Conservation (phyloP, 1,140 invertebrate species). For the Caenorhabditis briggsae region DNA sequence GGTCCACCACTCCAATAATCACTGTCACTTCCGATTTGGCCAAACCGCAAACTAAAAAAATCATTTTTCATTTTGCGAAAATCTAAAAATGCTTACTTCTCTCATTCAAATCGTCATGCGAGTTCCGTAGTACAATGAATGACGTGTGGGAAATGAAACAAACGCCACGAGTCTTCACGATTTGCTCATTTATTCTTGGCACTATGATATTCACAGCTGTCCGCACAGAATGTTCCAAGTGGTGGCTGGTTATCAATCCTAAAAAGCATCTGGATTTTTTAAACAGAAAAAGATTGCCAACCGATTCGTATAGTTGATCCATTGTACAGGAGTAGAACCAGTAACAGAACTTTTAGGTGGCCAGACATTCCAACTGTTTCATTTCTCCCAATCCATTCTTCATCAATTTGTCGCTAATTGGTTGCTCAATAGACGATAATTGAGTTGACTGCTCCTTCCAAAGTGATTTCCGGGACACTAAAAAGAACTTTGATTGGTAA, state of each 20-base stretch:
- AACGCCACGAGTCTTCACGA: slow-evolving; percentile 17
- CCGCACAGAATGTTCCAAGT: slow-evolving; percentile 32
- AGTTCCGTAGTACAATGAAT: not conserved
- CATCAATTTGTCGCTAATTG: slow-evolving; percentile 18
- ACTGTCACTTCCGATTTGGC: slow-evolving; percentile 10
- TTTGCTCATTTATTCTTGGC: slow-evolving; percentile 22
- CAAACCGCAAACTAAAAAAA: not conserved
- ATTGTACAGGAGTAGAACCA: not conserved
- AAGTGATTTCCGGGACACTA: slow-evolving; percentile 24
- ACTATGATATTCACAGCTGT: slow-evolving; percentile 35
- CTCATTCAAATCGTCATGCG: slow-evolving; percentile 13
- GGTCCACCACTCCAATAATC: slow-evolving; percentile 42
- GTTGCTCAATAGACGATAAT: slow-evolving; percentile 18
- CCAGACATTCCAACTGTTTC: slow-evolving; percentile 13
- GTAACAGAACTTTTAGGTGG: not conserved
- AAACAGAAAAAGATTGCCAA: not conserved
- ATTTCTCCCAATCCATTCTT: not conserved
- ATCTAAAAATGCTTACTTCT: not conserved
- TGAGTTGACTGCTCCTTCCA: slow-evolving; percentile 24
- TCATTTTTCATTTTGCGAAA: not conserved
- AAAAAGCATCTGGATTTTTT: not conserved
- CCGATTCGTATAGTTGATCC: slow-evolving; percentile 13
- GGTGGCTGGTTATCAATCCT: slow-evolving; percentile 29
- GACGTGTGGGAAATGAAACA: slow-evolving; percentile 32
- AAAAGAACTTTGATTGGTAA: slow-evolving; percentile 25